Conservation (phyloP, 2,797 vertebrate species). For the Nothura maculosa region DNA sequence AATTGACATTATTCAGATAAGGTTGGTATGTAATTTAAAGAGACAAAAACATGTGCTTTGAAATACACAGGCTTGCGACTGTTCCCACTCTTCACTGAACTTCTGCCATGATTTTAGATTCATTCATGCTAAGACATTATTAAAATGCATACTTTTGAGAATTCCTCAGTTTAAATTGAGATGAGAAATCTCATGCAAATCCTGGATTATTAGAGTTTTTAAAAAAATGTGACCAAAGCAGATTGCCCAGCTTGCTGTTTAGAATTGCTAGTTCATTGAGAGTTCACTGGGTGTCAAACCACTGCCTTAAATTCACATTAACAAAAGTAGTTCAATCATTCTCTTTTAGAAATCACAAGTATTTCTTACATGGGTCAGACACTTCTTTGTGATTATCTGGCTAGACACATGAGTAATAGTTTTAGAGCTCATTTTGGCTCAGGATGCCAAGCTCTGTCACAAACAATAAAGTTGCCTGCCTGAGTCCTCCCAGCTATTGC, state of each 20-base stretch:
- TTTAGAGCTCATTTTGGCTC: conserved; percentile 20
- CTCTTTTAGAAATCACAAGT: conserved; percentile 2
- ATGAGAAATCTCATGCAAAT: neutral
- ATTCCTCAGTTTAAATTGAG: neutral
- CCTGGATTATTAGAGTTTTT: neutral
- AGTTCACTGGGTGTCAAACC: neutral
- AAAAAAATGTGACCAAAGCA: neutral
- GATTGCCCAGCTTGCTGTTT: neutral
- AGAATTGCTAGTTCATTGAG: neutral
- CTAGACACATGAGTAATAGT: conserved; percentile 20
- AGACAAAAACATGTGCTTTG: conserved; percentile 46
- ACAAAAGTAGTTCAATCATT: conserved; percentile 4
- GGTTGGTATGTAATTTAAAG: conserved; percentile 53
- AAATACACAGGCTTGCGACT: neutral
- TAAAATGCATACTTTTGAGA: conserved; percentile 1
- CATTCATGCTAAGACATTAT: neutral
- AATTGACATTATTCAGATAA: conserved; percentile 75
- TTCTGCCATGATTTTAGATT: neutral
- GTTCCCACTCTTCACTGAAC: neutral
- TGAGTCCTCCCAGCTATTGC: neutral
- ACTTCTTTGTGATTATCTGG: neutral
- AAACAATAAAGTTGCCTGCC: conserved; percentile 39
- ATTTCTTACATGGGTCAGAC: conserved; percentile 36
- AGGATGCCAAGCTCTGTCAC: conserved; percentile 15
- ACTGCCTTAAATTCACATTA: neutral